Evolutionary conservation across 2,888 invertebrate species (phyloP).

Genomic region (Acleris holmiana): DNA sequence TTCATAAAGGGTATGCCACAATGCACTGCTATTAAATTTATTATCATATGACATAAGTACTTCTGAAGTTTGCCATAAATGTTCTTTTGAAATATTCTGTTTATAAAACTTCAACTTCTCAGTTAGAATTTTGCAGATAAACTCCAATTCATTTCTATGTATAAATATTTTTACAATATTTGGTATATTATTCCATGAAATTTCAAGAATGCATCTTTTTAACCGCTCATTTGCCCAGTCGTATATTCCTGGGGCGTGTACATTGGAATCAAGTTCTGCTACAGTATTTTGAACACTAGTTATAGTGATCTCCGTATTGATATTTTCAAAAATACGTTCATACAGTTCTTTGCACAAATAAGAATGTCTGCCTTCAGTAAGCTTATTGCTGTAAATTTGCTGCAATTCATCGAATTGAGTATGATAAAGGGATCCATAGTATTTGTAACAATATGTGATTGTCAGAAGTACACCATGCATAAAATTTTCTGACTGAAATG

Average conservation of each 20-base stretch:
- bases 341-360: slow-evolving; percentile 60
- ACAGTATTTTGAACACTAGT: slow-evolving; percentile 51
- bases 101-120: slow-evolving; percentile 50
- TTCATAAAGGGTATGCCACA: slow-evolving; percentile 66
- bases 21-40: slow-evolving; percentile 49
- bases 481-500: slow-evolving; percentile 59
- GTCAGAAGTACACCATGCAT: slow-evolving; percentile 70
- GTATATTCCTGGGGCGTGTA: slow-evolving; percentile 55
- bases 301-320: slow-evolving; percentile 34
- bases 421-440: slow-evolving; percentile 44
- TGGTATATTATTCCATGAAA: slow-evolving; percentile 54
- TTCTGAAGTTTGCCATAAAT: slow-evolving; percentile 49
- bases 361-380: slow-evolving; percentile 51
- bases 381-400: slow-evolving; percentile 45
- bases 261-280: slow-evolving; percentile 47
- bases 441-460: slow-evolving; percentile 53
- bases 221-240: slow-evolving; percentile 61
- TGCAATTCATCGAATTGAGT: slow-evolving; percentile 46
- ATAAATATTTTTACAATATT: slow-evolving; percentile 52
- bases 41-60: slow-evolving; percentile 53
- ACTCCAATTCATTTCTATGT: slow-evolving; percentile 56
- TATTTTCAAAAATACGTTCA: slow-evolving; percentile 50
- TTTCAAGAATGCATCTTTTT: slow-evolving; percentile 50
- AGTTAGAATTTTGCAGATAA: slow-evolving; percentile 55
- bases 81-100: slow-evolving; percentile 42